Conservation (phyloP, 2,113 vertebrate species). For the Tympanuchus pallidicinctus region DNA sequence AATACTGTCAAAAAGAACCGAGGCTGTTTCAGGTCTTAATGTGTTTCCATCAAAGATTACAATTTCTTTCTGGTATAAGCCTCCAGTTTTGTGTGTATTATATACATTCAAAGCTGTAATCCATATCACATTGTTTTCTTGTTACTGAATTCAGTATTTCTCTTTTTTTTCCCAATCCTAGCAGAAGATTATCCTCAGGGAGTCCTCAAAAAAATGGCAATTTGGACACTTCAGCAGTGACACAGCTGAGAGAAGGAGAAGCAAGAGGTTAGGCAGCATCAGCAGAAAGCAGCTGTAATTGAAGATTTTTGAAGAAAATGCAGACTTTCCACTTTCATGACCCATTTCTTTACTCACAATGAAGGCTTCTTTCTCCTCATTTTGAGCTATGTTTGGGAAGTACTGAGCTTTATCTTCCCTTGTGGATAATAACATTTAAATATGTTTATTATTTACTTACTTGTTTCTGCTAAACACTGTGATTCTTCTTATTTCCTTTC, state of each 20-base stretch:
- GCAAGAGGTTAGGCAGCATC: background rate
- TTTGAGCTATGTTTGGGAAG: background rate
- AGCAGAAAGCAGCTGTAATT: background rate
- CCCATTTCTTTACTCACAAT: background rate
- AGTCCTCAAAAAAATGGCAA: background rate
- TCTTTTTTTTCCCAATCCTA: background rate
- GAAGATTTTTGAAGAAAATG: background rate
- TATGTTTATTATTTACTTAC: background rate
- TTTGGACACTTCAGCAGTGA: accelerated
- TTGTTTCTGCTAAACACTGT: background rate
- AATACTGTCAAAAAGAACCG: background rate
- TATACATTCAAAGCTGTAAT: background rate
- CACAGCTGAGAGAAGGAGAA: background rate
- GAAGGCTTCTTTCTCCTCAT: background rate
- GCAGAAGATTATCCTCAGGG: background rate
- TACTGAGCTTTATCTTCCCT: background rate
- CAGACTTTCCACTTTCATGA: background rate
- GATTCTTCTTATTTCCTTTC: background rate
- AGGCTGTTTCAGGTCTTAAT: background rate
- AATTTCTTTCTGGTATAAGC: background rate
- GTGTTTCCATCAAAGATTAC: background rate
- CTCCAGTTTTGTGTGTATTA: background rate
- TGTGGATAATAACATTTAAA: background rate
- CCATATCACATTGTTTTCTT: background rate
- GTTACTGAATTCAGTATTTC: background rate